These are phyloP conservation scores for Acanthisitta chloris DNA, from an alignment of 2,113 vertebrate species.

Conservation along the genomic window DNA sequence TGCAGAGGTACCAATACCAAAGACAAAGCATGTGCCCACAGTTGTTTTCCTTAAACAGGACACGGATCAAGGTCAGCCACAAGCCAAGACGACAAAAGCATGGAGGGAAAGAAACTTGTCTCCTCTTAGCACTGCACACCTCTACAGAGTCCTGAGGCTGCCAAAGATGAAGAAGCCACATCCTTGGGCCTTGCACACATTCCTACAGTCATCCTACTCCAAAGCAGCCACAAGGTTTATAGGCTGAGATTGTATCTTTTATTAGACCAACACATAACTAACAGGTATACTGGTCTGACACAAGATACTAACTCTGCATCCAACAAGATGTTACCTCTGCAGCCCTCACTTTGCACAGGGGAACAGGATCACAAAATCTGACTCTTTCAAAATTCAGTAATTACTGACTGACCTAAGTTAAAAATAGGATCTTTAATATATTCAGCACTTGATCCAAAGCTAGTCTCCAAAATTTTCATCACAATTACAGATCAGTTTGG, in stretches of 20 bases:
- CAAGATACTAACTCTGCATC: not conserved
- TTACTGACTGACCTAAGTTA: not conserved
- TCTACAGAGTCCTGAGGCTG: not conserved
- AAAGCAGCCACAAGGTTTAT: not conserved
- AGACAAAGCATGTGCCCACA: not conserved
- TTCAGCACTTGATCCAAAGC: not conserved
- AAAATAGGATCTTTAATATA: not conserved
- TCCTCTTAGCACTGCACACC: not conserved
- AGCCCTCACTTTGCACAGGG: not conserved
- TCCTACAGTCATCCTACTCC: not conserved
- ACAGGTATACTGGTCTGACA: not conserved
- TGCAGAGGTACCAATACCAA: not conserved
- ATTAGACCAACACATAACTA: not conserved
- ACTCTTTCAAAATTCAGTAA: not conserved
- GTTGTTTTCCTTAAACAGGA: not conserved
- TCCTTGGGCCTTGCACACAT: not conserved
- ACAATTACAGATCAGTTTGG: not conserved
- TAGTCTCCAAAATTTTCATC: not conserved
- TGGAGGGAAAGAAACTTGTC: not conserved
- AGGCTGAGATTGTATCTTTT: not conserved
- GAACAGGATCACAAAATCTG: not conserved
- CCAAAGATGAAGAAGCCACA: not conserved
- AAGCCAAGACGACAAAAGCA: not conserved
- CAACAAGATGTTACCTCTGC: not conserved
- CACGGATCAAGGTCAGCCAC: not conserved